These are phyloP conservation scores for Trachymyrmex cornetzi DNA, from an alignment of 1,140 invertebrate species.

Conservation along the genomic window DNA sequence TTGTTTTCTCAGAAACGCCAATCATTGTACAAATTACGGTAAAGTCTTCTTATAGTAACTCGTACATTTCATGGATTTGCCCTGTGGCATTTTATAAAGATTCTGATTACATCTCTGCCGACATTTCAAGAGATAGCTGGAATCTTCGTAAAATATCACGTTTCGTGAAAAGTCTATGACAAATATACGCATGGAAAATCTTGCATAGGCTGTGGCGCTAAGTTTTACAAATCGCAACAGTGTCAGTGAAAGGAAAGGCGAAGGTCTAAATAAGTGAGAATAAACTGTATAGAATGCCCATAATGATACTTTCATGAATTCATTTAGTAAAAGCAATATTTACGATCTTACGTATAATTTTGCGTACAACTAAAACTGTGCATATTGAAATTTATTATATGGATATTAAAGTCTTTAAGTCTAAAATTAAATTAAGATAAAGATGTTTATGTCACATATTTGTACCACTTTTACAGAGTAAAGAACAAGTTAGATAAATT, in stretches of 20 bases:
- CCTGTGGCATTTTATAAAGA: constrained; percentile 18
- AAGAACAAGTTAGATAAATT: constrained; percentile 6
- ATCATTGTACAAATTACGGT: constrained; percentile 13
- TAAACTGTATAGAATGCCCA: not conserved
- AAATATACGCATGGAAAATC: constrained; percentile 7
- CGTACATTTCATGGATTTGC: constrained; percentile 1
- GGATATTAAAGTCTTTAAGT: not conserved
- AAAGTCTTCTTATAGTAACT: constrained; percentile 10
- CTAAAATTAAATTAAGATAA: not conserved
- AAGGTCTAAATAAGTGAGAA: constrained; percentile 30
- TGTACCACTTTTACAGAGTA: not conserved
- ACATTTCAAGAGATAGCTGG: constrained; percentile 4
- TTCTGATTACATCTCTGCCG: not conserved
- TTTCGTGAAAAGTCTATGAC: constrained; percentile 41
- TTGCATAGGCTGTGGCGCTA: not conserved
- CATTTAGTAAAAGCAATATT: not conserved
- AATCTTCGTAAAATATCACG: not conserved
- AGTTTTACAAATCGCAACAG: constrained; percentile 32
- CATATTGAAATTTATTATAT: not conserved
- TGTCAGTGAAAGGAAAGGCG: constrained; percentile 50
- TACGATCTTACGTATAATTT: not conserved
- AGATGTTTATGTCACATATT: not conserved
- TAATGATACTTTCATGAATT: constrained; percentile 16
- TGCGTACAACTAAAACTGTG: not conserved
- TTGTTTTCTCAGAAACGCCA: constrained; percentile 22